Evolutionary conservation across 2,113 vertebrate species (phyloP).

Genomic region (Larimichthys polyactis): DNA sequence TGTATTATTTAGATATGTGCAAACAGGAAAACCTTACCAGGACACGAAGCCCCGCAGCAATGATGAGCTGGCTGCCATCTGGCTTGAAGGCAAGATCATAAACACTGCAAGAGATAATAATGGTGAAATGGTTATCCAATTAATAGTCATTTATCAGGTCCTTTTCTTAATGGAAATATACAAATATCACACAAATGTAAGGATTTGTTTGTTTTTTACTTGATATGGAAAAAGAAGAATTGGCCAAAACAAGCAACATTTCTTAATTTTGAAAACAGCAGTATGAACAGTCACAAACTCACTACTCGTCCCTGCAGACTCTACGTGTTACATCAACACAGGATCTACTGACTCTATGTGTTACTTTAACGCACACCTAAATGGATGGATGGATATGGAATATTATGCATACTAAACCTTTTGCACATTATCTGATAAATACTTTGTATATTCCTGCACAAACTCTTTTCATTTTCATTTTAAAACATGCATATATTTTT

Average conservation of each 20-base stretch:
- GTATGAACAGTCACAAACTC: no score
- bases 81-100: constrained; percentile 98
- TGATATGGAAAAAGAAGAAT: not conserved
- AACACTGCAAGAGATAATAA: constrained; percentile 82
- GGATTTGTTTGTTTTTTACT: not conserved
- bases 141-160: no score
- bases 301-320: no score
- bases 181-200: not conserved
- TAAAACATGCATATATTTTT: no score
- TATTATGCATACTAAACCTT: no score
- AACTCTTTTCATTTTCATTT: no score
- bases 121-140: constrained; percentile 3
- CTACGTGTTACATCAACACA: no score
- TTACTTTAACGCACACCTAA: no score
- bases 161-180: not conserved
- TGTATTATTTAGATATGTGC: not conserved
- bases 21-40: constrained; percentile 86
- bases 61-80: constrained; percentile 95
- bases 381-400: no score
- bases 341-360: no score
- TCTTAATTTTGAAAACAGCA: not conserved
- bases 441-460: no score
- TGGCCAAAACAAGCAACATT: not conserved
- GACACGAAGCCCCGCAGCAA: constrained; percentile 94
- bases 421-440: no score